Base-by-base conservation (phyloP, 2,888 invertebrate genomes). In the Leucania comma region DNA sequence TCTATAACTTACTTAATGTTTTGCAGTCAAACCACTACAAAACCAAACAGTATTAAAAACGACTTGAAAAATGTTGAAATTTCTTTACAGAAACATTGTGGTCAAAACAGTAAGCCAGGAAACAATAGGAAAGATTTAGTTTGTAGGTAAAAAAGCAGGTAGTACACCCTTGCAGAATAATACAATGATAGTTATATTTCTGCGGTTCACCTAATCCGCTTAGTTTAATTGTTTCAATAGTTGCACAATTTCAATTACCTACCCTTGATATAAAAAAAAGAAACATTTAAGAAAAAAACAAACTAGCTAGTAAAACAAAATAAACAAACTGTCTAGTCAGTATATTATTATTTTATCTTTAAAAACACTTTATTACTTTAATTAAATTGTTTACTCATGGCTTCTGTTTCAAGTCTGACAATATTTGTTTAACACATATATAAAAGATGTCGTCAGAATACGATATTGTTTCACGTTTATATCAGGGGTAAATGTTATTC, bases 331-430 rank as follows among this genome's bases (percentile, higher is more conserved):
- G 46, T 53, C 35, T 58, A 50, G 32, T 69, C 54, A 57, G 26
- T 53, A 35, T 77, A 38, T 69, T 46, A 70, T 57, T 77, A 78
- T 62, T 57, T 71, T 78, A 77, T 70, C 56, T 69, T 42, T 4
- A 60, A 69, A 53, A 76, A 69, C 26, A 42, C 14, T 76, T 73
- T 73, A 77, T 60, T 56, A 60, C 70, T 59, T 60, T 64, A 68
- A 85, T 83, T 75, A 76, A 73, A 78, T 65, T 88, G 79, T 88
- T 85, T 82, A 83, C 71, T 68, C 60, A 35, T 62, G 85, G 79
- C 89, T 89, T 88, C 89, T 75, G 89, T 89, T 88, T 87, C 50
- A 68, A 73, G 81, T 74, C 76, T 50, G 46, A 64, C 73, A 71
- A 83, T 84, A 81, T 81, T 85, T 85, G 62, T 75, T 42, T 69